Evolutionary conservation across 2,113 vertebrate genomes (phyloP).

Genomic region (Falco punctatus): DNA sequence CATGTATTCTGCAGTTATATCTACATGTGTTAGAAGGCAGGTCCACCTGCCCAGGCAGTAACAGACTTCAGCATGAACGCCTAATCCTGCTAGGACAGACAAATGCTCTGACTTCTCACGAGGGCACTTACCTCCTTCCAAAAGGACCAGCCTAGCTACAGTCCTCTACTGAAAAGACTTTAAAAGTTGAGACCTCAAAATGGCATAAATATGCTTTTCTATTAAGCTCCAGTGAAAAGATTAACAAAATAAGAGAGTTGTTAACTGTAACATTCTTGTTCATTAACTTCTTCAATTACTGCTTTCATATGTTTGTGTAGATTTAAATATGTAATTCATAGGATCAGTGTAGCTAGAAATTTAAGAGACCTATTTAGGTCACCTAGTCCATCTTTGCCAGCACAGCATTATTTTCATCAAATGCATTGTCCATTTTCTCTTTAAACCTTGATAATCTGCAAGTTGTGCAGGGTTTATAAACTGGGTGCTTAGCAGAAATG

Average conservation of each 20-base stretch:
- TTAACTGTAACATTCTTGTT: background rate
- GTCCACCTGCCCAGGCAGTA: background rate
- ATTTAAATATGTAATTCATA: conserved; percentile 1
- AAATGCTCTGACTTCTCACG: background rate
- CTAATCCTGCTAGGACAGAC: background rate
- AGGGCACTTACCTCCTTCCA: background rate
- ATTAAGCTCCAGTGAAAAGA: background rate
- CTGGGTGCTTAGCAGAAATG: background rate
- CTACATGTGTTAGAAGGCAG: background rate
- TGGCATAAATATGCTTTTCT: background rate
- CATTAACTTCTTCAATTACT: background rate
- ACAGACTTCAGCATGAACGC: background rate
- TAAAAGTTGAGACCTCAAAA: background rate
- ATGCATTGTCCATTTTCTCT: background rate
- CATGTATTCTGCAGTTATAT: background rate
- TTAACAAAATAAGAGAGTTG: background rate
- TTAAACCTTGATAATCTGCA: conserved; percentile 25
- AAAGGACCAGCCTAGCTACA: background rate
- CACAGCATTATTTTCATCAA: background rate
- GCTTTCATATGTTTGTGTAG: background rate
- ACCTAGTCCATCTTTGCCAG: background rate
- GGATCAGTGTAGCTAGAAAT: background rate
- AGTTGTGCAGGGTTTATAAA: background rate
- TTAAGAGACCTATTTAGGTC: background rate
- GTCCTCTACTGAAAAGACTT: background rate